Base-by-base conservation (phyloP, 2,113 vertebrate genomes). In the Triplophysa siluroides region DNA sequence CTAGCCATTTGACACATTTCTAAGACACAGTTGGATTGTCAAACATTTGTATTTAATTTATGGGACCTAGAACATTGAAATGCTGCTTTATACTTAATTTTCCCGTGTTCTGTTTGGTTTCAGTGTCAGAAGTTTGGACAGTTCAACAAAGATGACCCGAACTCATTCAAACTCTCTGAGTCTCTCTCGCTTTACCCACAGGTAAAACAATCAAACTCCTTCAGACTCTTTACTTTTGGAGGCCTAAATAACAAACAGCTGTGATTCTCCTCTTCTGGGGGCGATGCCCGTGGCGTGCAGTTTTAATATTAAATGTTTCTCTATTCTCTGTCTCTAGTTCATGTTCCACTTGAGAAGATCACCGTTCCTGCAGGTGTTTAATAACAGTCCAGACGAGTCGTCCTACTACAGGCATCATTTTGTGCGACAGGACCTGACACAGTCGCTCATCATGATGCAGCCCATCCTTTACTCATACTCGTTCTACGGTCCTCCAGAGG, bases 101-200 rank as follows among this genome's bases (percentile, higher is more conserved):
- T 43, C 23, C 19, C 29, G 11, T 73, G 21, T 62, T 16, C 21
- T 65, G 45, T 84, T 83, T 72, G 10, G 4, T 86, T 85, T 88
- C 89, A 99, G 97, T 99, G 97, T 92, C 97, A 99, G 92, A 99
- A 98, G 85, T 98, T 99, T 85, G 97, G 97, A 79, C 97, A 99
- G 63, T 99, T 96, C 91, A 98, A 94, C 85, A 99, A 98, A 90
- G 97, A 98, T 12, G 97, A 99, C 86, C 94, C 96, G 0, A 92
- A 90, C 23, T 98, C 97, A 29, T 99, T 99, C 88, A 95, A 92
- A 81, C 88, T 99, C 73, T 98, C 97, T 0, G 97, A 98, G 87
- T 94, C 96, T 5, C 96, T 99, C 88, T 99, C 96, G 38, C 94
- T 98, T 0, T 99, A 98, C 89, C 97, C 97, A 83, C 97, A 99